A percentile compares a stretch with the other conserved stretches of the same genome.
phyloP scores from a whole-genome alignment of 2,888 invertebrate genomes.

The Arctia plantaginis region DNA sequence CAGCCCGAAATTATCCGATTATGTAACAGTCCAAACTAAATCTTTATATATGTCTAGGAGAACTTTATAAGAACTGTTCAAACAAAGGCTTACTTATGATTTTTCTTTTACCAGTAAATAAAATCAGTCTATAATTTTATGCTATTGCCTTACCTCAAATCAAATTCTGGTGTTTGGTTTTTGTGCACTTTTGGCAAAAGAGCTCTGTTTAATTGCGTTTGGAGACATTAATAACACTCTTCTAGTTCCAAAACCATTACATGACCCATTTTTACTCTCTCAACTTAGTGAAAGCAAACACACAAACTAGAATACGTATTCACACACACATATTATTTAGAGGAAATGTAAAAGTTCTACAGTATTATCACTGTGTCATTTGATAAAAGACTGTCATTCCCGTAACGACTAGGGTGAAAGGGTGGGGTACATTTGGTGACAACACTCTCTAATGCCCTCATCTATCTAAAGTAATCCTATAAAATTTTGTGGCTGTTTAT shows the following conservation, averaged over 20 bases:
- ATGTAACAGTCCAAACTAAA: not conserved
- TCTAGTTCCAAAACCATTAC: not conserved
- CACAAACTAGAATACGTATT: conserved; percentile 32
- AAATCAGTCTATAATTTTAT: not conserved
- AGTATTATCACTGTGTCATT: conserved; percentile 55
- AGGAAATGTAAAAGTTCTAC: conserved; percentile 58
- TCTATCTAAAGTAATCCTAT: conserved; percentile 70
- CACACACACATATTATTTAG: conserved; percentile 33
- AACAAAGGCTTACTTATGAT: not conserved
- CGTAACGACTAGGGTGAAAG: conserved; percentile 62
- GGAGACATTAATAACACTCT: not conserved
- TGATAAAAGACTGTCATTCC: conserved; percentile 67
- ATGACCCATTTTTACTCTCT: conserved; percentile 5
- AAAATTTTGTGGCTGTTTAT: conserved; percentile 62
- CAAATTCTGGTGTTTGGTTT: not conserved
- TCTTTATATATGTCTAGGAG: not conserved
- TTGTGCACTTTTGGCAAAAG: not conserved
- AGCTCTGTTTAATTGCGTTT: not conserved
- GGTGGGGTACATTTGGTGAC: conserved; percentile 68
- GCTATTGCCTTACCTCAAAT: not conserved
- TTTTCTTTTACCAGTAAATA: not conserved
- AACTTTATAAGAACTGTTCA: not conserved
- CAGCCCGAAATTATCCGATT: too few relatives aligned
- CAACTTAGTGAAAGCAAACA: conserved; percentile 9
- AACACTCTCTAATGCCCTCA: conserved; percentile 65